Percentiles rank a stretch among this genome's conserved stretches.
These are phyloP conservation scores for Jordanella pulchra DNA, from an alignment of 2,797 vertebrate species.

Conservation along the genomic window DNA sequence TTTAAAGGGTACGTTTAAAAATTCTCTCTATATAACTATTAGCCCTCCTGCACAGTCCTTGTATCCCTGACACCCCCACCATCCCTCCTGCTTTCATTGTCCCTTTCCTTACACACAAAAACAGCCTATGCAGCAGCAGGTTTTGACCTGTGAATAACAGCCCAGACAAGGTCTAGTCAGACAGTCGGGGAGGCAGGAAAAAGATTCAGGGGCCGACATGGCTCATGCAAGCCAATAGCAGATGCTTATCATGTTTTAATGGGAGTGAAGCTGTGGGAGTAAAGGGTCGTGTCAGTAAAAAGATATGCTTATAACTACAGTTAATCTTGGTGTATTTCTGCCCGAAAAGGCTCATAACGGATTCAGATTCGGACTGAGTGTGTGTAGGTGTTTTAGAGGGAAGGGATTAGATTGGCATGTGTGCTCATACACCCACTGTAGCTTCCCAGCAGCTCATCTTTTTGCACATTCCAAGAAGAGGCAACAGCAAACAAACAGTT, in stretches of 20 bases:
- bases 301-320: slow-evolving; percentile 57
- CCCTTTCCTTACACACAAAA: slow-evolving; percentile 51
- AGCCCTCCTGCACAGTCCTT: slow-evolving; percentile 8
- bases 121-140: slow-evolving; percentile 74
- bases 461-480: slow-evolving; percentile 69
- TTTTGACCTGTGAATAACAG: slow-evolving; percentile 85
- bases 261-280: slow-evolving; percentile 37
- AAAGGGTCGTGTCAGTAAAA: slow-evolving; percentile 44
- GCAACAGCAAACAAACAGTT: slow-evolving; percentile 75
- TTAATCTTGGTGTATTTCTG: slow-evolving; percentile 38
- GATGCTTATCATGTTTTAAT: slow-evolving; percentile 76
- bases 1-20: too few species aligned
- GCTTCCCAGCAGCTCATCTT: slow-evolving; percentile 68
- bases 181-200: slow-evolving; percentile 71
- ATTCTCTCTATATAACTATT: slow-evolving; percentile 15
- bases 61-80: slow-evolving; percentile 3
- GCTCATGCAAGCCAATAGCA: slow-evolving; percentile 68
- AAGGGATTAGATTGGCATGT: slow-evolving; percentile 41
- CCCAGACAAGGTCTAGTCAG: slow-evolving; percentile 80
- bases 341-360: slow-evolving; percentile 7
- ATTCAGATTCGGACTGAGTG: slow-evolving; percentile 23
- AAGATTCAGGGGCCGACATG: slow-evolving; percentile 59
- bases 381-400: slow-evolving; percentile 23
- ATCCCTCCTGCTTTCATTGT: slow-evolving; percentile 18
- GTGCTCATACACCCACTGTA: slow-evolving; percentile 52